These are phyloP conservation scores for Taphrorychus bicolor DNA, from an alignment of 2,888 invertebrate genomes.

Conservation along the genomic window DNA sequence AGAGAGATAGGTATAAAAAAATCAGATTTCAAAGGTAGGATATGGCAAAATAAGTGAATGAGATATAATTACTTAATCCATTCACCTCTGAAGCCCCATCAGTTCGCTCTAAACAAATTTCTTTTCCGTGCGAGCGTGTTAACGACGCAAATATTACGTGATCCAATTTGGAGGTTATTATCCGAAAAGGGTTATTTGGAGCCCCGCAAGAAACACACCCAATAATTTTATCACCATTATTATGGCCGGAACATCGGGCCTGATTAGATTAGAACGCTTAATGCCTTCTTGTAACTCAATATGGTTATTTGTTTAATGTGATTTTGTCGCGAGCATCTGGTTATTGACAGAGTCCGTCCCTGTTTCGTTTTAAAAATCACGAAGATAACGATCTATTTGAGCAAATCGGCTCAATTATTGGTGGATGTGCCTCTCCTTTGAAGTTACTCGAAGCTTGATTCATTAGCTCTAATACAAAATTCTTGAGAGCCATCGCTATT, in stretches of 20 bases:
- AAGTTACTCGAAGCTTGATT: too few species aligned
- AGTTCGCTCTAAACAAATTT: background rate
- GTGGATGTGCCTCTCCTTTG: too few species aligned
- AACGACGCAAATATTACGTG: background rate
- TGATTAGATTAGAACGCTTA: background rate
- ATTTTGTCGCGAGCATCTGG: background rate
- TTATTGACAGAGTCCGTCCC: too few species aligned
- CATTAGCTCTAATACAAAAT: too few species aligned
- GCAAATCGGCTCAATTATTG: background rate
- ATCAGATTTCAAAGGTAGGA: too few species aligned
- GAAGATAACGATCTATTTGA: background rate
- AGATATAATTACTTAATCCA: background rate
- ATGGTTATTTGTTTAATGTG: background rate
- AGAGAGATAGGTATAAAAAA: too few species aligned
- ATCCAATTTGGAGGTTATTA: background rate
- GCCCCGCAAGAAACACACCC: background rate
- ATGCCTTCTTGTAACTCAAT: background rate
- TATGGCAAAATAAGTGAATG: too few species aligned
- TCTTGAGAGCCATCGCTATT: background rate
- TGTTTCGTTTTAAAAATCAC: background rate
- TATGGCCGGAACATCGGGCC: background rate
- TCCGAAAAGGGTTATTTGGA: background rate
- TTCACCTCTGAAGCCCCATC: background rate
- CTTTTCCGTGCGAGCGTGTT: background rate
- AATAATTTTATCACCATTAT: background rate